Percentiles rank a stretch among this genome's conserved stretches.
These are phyloP conservation scores for Ericerus pela DNA, from an alignment of 1,140 invertebrate species.

Conservation along the genomic window DNA sequence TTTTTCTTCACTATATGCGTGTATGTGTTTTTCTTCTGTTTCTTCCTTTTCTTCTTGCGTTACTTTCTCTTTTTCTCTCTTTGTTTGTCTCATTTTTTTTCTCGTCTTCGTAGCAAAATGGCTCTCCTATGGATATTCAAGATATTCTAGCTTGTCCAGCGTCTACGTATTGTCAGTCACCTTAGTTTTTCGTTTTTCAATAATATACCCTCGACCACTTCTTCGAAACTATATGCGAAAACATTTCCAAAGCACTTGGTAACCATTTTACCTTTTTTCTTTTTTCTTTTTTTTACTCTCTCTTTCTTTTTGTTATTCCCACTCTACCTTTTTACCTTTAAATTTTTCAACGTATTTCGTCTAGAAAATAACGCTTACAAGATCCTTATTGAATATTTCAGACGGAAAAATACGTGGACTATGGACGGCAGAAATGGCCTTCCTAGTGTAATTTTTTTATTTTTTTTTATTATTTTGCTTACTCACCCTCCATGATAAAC, in stretches of 20 bases:
- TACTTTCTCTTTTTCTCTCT: constrained; percentile 4
- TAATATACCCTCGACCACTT: constrained; percentile 7
- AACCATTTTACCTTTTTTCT: constrained; percentile 8
- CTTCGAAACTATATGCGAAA: constrained; percentile 2
- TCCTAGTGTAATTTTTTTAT: constrained; percentile 6
- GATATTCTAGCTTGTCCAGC: constrained; percentile 3
- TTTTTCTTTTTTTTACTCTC: too few species aligned
- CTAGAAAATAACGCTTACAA: constrained; percentile 5
- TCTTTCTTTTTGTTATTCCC: too few species aligned
- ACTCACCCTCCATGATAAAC: too few species aligned
- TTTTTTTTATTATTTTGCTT: too few species aligned
- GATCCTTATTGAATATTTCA: constrained; percentile 10
- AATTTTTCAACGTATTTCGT: constrained; percentile 12
- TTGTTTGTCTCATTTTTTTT: neutral
- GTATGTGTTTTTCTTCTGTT: neutral
- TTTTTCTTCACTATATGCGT: neutral
- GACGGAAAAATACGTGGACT: neutral
- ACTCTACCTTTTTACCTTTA: too few species aligned
- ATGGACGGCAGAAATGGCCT: constrained; percentile 1
- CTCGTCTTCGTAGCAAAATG: neutral
- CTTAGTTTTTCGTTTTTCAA: constrained; percentile 9
- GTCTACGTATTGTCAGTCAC: neutral
- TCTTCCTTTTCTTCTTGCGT: neutral
- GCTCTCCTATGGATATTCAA: constrained; percentile 10
- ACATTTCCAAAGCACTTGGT: neutral